phyloP scores from a whole-genome alignment of 1,140 invertebrate genomes.

The Chironomus striatipennis region DNA sequence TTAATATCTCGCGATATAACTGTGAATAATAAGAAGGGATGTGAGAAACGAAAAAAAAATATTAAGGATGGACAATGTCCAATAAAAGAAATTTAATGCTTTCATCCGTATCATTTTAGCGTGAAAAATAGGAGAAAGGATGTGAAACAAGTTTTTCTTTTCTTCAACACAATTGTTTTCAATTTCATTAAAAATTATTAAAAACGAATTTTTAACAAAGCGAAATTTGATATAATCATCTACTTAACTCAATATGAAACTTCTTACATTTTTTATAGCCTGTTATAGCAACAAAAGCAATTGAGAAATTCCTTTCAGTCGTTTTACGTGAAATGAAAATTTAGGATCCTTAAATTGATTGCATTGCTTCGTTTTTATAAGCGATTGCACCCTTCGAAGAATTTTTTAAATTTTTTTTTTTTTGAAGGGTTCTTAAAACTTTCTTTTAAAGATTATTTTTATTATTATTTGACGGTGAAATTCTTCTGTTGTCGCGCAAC shows the following conservation, averaged over 20 bases:
- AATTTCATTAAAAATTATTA: too few species aligned
- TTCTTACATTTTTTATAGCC: too few species aligned
- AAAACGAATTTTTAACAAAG: not conserved
- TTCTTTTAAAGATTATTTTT: too few species aligned
- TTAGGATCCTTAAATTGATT: not conserved
- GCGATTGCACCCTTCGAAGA: not conserved
- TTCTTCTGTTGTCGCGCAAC: not conserved
- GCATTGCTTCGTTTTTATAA: not conserved
- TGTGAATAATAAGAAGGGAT: not conserved
- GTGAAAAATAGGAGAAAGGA: not conserved
- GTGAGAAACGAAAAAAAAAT: not conserved
- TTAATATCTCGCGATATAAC: slow-evolving; percentile 7
- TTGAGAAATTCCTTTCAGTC: not conserved
- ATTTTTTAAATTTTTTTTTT: not conserved
- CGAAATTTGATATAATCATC: not conserved
- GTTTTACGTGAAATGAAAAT: not conserved
- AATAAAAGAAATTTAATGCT: not conserved
- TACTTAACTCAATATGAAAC: not conserved
- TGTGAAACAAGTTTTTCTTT: slow-evolving; percentile 7
- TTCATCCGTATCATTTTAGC: not conserved
- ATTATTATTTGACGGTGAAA: too few species aligned
- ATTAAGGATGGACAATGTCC: not conserved
- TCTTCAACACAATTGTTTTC: not conserved
- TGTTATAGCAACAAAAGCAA: not conserved
- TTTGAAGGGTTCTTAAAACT: not conserved